Evolutionary conservation across 2,113 vertebrate species (phyloP).

Genomic region (Melanocharis versteri): DNA sequence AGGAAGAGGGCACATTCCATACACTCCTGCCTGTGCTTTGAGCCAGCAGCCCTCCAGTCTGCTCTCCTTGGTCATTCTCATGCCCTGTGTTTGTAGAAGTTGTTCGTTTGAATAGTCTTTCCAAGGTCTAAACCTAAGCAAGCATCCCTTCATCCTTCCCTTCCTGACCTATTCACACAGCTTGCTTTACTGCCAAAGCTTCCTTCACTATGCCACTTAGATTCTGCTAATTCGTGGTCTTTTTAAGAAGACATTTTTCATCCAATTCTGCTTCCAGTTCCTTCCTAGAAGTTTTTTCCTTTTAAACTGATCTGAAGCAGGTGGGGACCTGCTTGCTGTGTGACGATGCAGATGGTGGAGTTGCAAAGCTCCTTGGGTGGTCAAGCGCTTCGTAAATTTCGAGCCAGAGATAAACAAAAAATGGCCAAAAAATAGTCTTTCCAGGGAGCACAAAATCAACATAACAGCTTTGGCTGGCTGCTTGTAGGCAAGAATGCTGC

Average conservation of each 20-base stretch:
- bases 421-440: not conserved
- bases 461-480: not conserved
- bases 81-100: not conserved
- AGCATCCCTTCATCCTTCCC: not conserved
- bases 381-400: not conserved
- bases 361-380: not conserved
- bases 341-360: accelerated
- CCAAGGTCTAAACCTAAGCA: not conserved
- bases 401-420: not conserved
- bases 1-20: not conserved
- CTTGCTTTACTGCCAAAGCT: not conserved
- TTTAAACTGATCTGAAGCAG: not conserved
- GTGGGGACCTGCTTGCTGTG: not conserved
- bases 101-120: not conserved
- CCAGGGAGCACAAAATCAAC: not conserved
- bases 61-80: not conserved
- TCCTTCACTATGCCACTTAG: not conserved
- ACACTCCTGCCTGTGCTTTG: not conserved
- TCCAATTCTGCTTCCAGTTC: not conserved
- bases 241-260: not conserved
- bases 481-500: accelerated
- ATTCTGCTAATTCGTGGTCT: not conserved
- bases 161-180: not conserved
- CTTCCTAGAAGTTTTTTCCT: not conserved
- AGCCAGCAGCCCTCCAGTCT: not conserved